Evolutionary conservation across 2,113 vertebrate species (phyloP), one percentile per base, ranked within the genome.

Genomic region (Sterrhoptilus dennistouni): DNA sequence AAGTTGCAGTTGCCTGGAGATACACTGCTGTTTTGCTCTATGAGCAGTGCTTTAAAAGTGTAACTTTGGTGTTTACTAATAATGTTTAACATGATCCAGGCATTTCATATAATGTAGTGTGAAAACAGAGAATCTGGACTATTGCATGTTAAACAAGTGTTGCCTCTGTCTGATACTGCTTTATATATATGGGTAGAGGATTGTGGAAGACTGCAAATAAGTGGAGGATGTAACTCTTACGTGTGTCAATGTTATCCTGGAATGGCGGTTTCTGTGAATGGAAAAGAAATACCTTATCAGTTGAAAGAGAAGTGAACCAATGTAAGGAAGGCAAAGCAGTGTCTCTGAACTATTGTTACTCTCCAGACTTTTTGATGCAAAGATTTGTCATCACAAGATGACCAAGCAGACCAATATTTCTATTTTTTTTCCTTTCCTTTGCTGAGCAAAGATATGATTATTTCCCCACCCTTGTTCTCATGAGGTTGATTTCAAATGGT

Each of bases 221-320:
- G 25, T 1, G 4, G n/a, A 72, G 25, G 40, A 13, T 31, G 16
- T 29, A 75, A 38, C 38, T 71, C 35, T 21, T 74, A 15, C 0
- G 0, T 33, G 2, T 65, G 29, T 59, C 64, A 47, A 0, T 4
- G 21, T 23, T 59, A 6, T 44, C 38, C 42, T 83, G 84, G 23
- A 87, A 79, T 38, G 12, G 13, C 44, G 25, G 1, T 79, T 87
- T 75, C 44, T 53, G n/a, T 79, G 56, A 63, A 57, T 77, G 42
- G 33, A 72, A 38, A 70, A 87, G n/a, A 63, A 75, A 45, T 21
- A 16, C 9, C 12, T 60, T 60, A 35, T 14, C 38, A 28, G 11
- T 8, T 52, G 72, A 57, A 86, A 77, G 18, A 56, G 20, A 53
- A 72, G 15, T 47, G 45, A 65, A 29, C 1, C 3, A 45, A 7